These are phyloP conservation scores for Antigone vipio DNA, from an alignment of 2,113 vertebrate species.

Conservation along the genomic window DNA sequence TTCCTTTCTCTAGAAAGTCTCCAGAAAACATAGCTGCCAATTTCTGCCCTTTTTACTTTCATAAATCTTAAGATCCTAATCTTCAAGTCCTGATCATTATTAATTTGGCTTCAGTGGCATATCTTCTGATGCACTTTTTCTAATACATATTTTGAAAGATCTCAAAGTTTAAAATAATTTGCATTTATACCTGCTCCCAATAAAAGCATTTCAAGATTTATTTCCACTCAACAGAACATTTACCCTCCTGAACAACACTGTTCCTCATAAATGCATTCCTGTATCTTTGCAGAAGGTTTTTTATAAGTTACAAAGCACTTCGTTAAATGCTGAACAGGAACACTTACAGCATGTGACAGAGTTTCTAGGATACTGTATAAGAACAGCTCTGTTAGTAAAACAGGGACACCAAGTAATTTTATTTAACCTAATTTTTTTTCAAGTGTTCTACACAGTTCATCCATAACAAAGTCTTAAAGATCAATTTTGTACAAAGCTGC, in stretches of 20 bases:
- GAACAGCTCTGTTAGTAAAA: conserved; percentile 39
- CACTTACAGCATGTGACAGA: conserved; percentile 19
- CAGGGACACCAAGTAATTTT: conserved; percentile 55
- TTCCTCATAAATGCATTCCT: conserved; percentile 9
- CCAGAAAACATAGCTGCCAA: neutral
- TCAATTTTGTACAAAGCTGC: neutral
- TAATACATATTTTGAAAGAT: neutral
- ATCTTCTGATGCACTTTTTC: neutral
- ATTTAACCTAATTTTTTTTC: conserved; percentile 54
- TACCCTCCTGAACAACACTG: neutral
- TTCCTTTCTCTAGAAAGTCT: neutral
- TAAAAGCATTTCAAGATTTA: neutral
- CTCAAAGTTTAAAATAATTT: neutral
- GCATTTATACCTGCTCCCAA: neutral
- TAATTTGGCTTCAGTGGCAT: neutral
- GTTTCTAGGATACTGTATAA: conserved; percentile 52
- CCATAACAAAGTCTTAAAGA: conserved; percentile 9
- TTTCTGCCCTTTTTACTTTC: neutral
- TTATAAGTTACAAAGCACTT: conserved; percentile 30
- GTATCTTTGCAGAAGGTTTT: conserved; percentile 16
- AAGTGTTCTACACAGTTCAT: conserved; percentile 11
- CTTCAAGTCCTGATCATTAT: neutral
- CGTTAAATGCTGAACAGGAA: conserved; percentile 54
- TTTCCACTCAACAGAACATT: neutral
- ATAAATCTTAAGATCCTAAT: neutral